phyloP scores from a whole-genome alignment of 2,113 vertebrate genomes.

The Taxidea taxus region DNA sequence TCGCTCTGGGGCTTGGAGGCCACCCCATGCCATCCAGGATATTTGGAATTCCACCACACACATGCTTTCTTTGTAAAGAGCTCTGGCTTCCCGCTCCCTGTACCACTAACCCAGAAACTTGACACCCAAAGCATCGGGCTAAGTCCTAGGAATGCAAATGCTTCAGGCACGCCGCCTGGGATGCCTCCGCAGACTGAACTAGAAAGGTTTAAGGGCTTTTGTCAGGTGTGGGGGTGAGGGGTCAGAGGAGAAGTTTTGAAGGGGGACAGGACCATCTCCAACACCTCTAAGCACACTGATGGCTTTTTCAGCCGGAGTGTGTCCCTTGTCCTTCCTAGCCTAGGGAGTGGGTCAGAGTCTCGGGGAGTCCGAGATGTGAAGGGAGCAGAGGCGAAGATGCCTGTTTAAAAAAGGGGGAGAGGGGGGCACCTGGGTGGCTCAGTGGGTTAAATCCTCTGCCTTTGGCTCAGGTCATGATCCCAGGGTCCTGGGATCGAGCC shows the following conservation, averaged over 20 bases:
- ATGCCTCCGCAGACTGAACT: constrained; percentile 76
- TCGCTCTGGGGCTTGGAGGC: neutral
- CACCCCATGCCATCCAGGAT: neutral
- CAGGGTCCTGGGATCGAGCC: too few relatives aligned
- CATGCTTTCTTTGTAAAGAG: neutral
- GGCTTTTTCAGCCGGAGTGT: neutral
- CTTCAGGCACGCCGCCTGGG: neutral
- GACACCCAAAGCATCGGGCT: neutral
- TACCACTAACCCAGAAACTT: constrained; percentile 46
- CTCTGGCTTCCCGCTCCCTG: neutral
- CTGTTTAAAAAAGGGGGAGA: neutral
- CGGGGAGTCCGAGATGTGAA: neutral
- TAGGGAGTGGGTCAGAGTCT: neutral
- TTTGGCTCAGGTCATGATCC: too few relatives aligned
- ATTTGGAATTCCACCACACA: neutral
- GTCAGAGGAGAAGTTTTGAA: neutral
- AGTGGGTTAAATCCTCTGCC: too few relatives aligned
- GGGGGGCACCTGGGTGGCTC: too few relatives aligned
- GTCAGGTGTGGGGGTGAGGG: neutral
- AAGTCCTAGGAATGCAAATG: constrained; percentile 51
- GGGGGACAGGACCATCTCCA: constrained; percentile 46
- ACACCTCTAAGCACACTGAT: constrained; percentile 43
- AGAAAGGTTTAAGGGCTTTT: constrained; percentile 5
- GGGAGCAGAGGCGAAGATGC: neutral
- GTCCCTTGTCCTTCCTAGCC: neutral